These are phyloP conservation scores for Hassar affinis DNA, from an alignment of 2,113 vertebrate species.

Conservation along the genomic window DNA sequence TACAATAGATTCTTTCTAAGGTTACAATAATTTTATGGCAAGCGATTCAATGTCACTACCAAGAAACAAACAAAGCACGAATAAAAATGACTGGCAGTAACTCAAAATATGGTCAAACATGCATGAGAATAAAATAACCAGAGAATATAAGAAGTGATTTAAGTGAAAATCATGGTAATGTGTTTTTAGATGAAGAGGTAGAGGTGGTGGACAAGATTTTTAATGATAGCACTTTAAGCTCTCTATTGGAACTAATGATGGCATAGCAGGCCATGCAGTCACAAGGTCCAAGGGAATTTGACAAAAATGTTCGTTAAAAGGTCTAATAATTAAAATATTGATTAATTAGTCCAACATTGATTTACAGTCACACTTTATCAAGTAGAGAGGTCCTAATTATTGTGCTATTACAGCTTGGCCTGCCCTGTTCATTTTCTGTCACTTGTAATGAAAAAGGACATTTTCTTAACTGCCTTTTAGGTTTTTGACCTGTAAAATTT, in stretches of 20 bases:
- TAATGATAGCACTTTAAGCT: conserved; percentile 61
- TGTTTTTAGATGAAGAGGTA: conserved; percentile 17
- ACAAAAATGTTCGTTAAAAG: conserved; percentile 95
- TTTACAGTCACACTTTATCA: conserved; percentile 97
- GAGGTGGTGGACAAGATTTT: conserved; percentile 8
- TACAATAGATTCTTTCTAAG: too few species aligned
- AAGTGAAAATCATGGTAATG: background rate
- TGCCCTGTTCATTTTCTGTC: conserved; percentile 89
- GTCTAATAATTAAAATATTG: conserved; percentile 99
- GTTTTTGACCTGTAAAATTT: conserved; percentile 99
- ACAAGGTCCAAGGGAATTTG: conserved; percentile 85
- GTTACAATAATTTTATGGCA: background rate
- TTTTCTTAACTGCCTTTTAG: conserved; percentile 97
- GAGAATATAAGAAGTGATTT: background rate
- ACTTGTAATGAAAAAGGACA: conserved; percentile 90
- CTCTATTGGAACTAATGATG: conserved; percentile 77
- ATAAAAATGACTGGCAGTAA: background rate
- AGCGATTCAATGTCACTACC: background rate
- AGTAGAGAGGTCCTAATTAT: conserved; percentile 94
- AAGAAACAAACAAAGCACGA: background rate
- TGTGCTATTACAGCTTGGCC: conserved; percentile 84
- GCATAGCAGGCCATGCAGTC: conserved; percentile 75
- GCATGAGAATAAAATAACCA: background rate
- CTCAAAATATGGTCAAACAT: background rate
- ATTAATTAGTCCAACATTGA: conserved; percentile 99